Evolutionary conservation across 2,113 vertebrate genomes (phyloP).

Genomic region (Rhinolophus ferrumequinum): DNA sequence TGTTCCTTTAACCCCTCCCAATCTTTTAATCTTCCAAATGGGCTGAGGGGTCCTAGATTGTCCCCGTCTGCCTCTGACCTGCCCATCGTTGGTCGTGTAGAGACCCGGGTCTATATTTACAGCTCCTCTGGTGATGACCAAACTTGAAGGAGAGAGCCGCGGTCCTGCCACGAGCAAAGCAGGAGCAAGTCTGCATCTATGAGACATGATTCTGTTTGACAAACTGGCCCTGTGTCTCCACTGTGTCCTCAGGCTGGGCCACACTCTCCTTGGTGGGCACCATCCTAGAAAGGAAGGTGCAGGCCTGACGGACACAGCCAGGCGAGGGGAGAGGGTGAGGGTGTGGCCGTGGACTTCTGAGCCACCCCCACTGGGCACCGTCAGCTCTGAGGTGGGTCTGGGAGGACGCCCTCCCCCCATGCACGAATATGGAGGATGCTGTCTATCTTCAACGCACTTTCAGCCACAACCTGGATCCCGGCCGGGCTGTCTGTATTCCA

Average conservation of each 20-base stretch:
- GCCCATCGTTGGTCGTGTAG: not conserved
- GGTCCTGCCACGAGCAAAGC: not conserved
- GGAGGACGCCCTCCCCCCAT: not conserved
- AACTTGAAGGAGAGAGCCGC: not conserved
- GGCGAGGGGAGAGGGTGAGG: accelerated
- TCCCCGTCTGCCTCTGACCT: not conserved
- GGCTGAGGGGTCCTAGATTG: accelerated
- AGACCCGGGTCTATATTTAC: not conserved
- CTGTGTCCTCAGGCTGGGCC: accelerated
- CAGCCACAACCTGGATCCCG: not conserved
- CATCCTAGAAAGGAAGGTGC: not conserved
- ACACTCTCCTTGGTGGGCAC: not conserved
- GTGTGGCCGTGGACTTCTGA: not conserved
- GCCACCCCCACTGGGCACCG: accelerated
- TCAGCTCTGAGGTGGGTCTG: not conserved
- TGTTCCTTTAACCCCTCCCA: not conserved
- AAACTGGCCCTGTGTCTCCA: not conserved
- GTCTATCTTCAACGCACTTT: not conserved
- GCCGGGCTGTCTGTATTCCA: not conserved
- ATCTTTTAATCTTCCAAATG: not conserved
- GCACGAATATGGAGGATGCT: not conserved
- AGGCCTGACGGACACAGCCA: not conserved
- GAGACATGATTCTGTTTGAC: no score
- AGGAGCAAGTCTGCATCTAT: accelerated
- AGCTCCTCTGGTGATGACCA: not conserved